Evolutionary conservation across 2,113 vertebrate species (phyloP).

Genomic region (Chunga burmeisteri): DNA sequence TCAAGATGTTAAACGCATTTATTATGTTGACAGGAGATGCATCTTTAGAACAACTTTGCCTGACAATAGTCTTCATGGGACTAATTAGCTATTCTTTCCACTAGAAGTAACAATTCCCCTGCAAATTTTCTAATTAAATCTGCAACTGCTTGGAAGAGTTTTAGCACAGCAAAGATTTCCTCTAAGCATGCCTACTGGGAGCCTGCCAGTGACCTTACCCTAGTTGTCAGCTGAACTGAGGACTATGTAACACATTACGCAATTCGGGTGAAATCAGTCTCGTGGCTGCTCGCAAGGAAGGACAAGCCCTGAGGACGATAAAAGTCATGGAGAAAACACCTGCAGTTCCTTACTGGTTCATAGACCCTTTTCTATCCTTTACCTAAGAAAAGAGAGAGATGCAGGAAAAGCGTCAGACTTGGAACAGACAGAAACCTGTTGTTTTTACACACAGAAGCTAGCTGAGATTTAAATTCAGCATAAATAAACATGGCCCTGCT

Average conservation of each 20-base stretch:
- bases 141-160: neutral
- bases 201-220: neutral
- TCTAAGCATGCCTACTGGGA: neutral
- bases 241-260: neutral
- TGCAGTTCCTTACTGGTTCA: neutral
- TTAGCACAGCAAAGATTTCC: neutral
- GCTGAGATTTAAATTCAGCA: neutral
- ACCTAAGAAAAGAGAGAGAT: neutral
- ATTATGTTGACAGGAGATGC: neutral
- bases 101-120: neutral
- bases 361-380: neutral
- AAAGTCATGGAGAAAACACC: neutral
- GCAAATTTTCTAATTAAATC: slow-evolving; percentile 23
- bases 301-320: neutral
- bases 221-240: neutral
- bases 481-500: neutral
- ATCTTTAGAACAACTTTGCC: neutral
- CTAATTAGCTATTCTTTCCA: neutral
- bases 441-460: neutral
- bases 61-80: neutral
- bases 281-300: neutral
- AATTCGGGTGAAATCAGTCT: neutral
- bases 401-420: neutral
- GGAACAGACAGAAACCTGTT: neutral
- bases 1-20: neutral